Conservation (phyloP, 2,113 vertebrate genomes). For the Podilymbus podiceps region DNA sequence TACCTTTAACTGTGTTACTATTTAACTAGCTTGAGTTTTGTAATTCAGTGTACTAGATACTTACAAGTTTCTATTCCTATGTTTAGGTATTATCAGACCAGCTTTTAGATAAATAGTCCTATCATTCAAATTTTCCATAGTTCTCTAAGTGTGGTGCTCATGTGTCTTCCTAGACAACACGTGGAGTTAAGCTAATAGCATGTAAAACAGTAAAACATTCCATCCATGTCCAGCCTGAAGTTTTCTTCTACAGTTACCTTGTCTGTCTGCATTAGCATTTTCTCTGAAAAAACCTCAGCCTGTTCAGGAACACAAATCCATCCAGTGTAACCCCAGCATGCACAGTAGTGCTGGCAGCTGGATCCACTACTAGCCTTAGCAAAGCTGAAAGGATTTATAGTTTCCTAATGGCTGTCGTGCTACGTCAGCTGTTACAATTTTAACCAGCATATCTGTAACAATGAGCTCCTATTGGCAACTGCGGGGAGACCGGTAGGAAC, state of each 20-base stretch:
- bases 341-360: neutral
- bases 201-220: rapidly evolving
- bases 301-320: neutral
- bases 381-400: too few species aligned
- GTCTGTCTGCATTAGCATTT: neutral
- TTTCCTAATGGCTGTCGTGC: too few species aligned
- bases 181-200: neutral
- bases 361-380: neutral
- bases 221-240: neutral
- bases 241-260: neutral
- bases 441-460: neutral
- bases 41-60: neutral
- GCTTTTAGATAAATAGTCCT: neutral
- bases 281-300: neutral
- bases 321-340: neutral
- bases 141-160: neutral
- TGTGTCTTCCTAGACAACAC: neutral
- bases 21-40: neutral
- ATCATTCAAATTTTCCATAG: neutral
- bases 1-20: neutral
- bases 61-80: neutral
- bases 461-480: rapidly evolving
- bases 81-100: neutral
- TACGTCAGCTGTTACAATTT: neutral
- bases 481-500: rapidly evolving